Base-by-base conservation (phyloP, 2,888 invertebrate species). In the Muschampia plurimacula region DNA sequence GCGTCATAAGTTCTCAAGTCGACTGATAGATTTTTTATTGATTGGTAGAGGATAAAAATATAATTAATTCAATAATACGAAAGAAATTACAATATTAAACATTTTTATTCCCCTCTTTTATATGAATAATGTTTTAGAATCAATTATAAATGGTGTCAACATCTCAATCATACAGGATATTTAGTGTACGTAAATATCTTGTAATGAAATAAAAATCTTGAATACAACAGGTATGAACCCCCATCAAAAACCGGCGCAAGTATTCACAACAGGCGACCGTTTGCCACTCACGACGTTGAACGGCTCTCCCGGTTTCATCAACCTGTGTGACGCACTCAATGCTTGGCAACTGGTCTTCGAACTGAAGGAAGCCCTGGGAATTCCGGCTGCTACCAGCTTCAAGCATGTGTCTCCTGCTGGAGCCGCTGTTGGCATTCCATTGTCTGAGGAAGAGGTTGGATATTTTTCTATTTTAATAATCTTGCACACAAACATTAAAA, bases 331-430 rank as follows among this genome's bases (percentile, higher is more conserved):
- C 89, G 99, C 99, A 0, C 94, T 99, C 1, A 99, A 99, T 88
- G 99, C 98, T 0, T 99, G 99, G 97, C 99, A 99, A 86, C 93
- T 99, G 73, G 99, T 99, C 0, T 96, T 95, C 75, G 99, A 99
- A 85, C 90, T 99, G 74, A 97, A 96, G 82, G 90, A 93, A 62
- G 97, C 98, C 0, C 89, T 99, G 8, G 95, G 96, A 5, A 87
- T 98, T 41, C 98, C 99, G 0, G 99, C 99, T 0, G 98, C 99
- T 0, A 96, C 99, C 0, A 99, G 99, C 73, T 99, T 99, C 90
- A 99, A 99, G 86, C 99, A 99, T 87, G 99, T 99, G 7, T 99
- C 99, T 39, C 99, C 99, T 0, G 99, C 99, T 13, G 99, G 99
- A 4, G 99, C 99, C 1, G 99, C 99, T 68, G 97, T 99, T 2